phyloP scores from a whole-genome alignment of 2,113 vertebrate genomes.

The Saguinus midas region DNA sequence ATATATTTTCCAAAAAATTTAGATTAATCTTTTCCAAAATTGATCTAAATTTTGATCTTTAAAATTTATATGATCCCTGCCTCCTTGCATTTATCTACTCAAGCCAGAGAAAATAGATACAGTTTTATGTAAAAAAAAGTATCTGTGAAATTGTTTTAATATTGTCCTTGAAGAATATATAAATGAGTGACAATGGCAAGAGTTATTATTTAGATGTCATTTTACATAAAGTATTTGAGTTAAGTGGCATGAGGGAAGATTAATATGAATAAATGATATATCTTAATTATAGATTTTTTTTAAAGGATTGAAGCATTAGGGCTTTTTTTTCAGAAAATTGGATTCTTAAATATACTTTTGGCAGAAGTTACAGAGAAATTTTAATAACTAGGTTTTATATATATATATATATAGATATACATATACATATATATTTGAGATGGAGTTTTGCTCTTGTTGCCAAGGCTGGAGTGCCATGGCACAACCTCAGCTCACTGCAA shows the following conservation, averaged over 20 bases:
- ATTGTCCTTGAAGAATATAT: background rate
- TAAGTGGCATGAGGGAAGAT: background rate
- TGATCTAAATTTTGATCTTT: slow-evolving; percentile 14
- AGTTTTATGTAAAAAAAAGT: background rate
- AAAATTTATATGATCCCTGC: background rate
- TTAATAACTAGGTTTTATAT: background rate
- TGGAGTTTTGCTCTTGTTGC: no score
- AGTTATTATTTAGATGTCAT: background rate
- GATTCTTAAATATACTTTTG: slow-evolving; percentile 36
- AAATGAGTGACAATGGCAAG: background rate
- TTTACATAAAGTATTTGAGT: background rate
- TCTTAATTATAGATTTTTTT: slow-evolving; percentile 31
- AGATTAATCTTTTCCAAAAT: no score
- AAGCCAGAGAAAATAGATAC: background rate
- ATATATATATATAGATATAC: no score
- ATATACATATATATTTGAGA: background rate
- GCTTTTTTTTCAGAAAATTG: slow-evolving; percentile 17
- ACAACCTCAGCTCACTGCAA: no score
- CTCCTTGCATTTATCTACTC: background rate
- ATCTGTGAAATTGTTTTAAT: background rate
- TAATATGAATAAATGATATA: background rate
- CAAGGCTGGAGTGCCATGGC: no score
- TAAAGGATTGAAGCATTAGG: slow-evolving; percentile 35
- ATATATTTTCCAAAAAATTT: background rate
- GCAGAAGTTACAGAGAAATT: slow-evolving; percentile 59